Evolutionary conservation across 2,113 vertebrate genomes (phyloP).

Genomic region (Emydura subglobosa): DNA sequence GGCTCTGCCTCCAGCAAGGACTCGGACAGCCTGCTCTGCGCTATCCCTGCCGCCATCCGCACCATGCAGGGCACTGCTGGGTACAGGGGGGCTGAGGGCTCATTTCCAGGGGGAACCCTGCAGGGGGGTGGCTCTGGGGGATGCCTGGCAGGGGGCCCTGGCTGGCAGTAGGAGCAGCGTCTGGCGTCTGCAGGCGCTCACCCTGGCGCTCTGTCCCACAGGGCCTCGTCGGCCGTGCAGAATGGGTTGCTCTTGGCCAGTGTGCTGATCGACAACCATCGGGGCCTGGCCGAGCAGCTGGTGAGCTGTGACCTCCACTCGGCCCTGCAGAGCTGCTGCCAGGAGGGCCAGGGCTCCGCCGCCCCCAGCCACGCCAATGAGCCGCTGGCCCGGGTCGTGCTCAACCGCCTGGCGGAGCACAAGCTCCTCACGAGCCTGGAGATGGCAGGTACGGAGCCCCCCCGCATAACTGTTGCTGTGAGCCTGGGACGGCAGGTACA

Average conservation of each 20-base stretch:
- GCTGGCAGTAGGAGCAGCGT: neutral
- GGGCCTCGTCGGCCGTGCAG: slow-evolving; percentile 84
- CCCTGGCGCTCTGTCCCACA: slow-evolving; percentile 50
- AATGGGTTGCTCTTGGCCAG: slow-evolving; percentile 91
- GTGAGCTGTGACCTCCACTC: slow-evolving; percentile 77
- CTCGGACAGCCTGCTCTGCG: slow-evolving; percentile 83
- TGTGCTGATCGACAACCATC: slow-evolving; percentile 89
- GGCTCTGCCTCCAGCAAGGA: slow-evolving; percentile 89
- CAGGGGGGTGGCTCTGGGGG: neutral
- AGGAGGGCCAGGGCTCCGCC: slow-evolving; percentile 59
- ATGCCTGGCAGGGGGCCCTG: neutral
- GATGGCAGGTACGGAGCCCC: slow-evolving; percentile 47
- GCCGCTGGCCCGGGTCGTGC: slow-evolving; percentile 83
- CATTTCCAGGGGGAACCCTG: neutral
- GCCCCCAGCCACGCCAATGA: slow-evolving; percentile 75
- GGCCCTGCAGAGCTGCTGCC: slow-evolving; percentile 82
- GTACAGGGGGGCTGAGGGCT: slow-evolving; percentile 64
- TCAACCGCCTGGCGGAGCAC: slow-evolving; percentile 88
- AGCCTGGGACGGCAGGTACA: accelerated
- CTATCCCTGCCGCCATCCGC: slow-evolving; percentile 87
- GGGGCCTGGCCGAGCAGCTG: slow-evolving; percentile 91
- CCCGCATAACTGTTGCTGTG: accelerated
- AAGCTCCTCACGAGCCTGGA: slow-evolving; percentile 61
- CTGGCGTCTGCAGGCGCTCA: neutral
- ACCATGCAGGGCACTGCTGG: slow-evolving; percentile 87